phyloP scores from a whole-genome alignment of 92 coral and sea anemone genomes.

The Chrysogorgia sp. region DNA sequence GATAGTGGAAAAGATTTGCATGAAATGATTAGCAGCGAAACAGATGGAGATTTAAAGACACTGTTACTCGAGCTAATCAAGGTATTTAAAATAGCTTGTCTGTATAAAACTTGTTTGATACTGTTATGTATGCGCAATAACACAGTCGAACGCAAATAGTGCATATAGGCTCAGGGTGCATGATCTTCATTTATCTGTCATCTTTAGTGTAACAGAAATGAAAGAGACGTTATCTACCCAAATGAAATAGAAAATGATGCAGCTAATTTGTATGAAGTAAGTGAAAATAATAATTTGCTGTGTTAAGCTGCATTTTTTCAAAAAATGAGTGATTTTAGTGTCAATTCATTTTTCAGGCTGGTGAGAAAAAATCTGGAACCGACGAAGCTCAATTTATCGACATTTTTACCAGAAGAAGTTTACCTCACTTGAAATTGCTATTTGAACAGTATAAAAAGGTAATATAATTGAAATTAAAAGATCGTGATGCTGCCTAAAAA shows the following conservation, averaged over 20 bases:
- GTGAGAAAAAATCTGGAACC: constrained; percentile 26
- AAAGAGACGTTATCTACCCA: constrained; percentile 14
- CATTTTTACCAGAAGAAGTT: constrained; percentile 29
- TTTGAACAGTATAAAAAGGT: constrained; percentile 33
- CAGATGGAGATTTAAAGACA: constrained; percentile 14
- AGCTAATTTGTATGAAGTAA: constrained; percentile 17
- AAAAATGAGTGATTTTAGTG: too few relatives aligned
- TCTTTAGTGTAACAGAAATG: constrained; percentile 11
- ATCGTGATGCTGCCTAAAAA: too few relatives aligned
- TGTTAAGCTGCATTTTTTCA: too few relatives aligned
- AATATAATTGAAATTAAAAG: too few relatives aligned
- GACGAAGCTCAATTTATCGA: constrained; percentile 22
- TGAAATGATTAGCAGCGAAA: constrained; percentile 12
- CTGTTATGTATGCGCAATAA: too few relatives aligned
- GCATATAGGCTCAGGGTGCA: too few relatives aligned
- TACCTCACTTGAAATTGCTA: neutral
- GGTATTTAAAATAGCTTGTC: constrained; percentile 1
- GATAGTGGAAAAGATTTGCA: constrained; percentile 17
- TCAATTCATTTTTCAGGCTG: neutral
- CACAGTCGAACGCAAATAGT: too few relatives aligned
- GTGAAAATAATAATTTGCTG: neutral
- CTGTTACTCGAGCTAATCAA: constrained; percentile 11
- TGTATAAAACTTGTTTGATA: too few relatives aligned
- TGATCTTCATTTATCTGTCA: neutral
- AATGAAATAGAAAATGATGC: constrained; percentile 23